phyloP scores from a whole-genome alignment of 1,140 invertebrate species.

The Monochamus saltuarius region DNA sequence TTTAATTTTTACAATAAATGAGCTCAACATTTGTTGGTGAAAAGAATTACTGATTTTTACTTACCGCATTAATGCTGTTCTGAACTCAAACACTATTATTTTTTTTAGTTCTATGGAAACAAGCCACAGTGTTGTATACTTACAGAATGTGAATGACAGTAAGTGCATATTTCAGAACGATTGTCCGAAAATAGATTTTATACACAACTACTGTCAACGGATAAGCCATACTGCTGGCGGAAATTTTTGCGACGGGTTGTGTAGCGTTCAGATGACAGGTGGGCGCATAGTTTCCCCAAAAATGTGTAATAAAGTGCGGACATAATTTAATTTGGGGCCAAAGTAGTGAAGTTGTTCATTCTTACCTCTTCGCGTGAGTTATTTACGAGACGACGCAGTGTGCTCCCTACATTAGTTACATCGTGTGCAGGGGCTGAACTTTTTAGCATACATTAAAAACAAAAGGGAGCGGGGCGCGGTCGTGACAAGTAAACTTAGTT shows the following conservation, averaged over 20 bases:
- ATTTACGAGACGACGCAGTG: constrained; percentile 6
- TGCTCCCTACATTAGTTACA: constrained; percentile 9
- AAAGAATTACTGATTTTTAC: too few relatives aligned
- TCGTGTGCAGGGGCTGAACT: constrained; percentile 15
- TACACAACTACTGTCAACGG: too few relatives aligned
- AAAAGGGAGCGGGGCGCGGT: background rate
- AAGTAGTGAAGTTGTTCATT: constrained; percentile 2
- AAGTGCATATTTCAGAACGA: too few relatives aligned
- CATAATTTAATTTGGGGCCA: constrained; percentile 12
- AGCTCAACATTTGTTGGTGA: too few relatives aligned
- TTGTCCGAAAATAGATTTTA: too few relatives aligned
- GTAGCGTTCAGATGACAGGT: background rate
- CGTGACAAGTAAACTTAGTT: constrained; percentile 2
- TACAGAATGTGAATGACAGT: too few relatives aligned
- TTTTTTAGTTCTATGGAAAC: too few relatives aligned
- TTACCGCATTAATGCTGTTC: too few relatives aligned
- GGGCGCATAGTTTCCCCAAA: constrained; percentile 1
- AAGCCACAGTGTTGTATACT: too few relatives aligned
- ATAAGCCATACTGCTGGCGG: background rate
- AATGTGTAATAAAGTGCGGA: constrained; percentile 13
- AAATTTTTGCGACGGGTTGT: background rate
- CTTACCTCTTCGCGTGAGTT: background rate
- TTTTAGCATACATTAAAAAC: constrained; percentile 15
- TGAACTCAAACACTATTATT: too few relatives aligned
- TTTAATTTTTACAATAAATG: too few relatives aligned